Conservation (phyloP, 2,888 invertebrate genomes). For the Eristalinus aeneus region DNA sequence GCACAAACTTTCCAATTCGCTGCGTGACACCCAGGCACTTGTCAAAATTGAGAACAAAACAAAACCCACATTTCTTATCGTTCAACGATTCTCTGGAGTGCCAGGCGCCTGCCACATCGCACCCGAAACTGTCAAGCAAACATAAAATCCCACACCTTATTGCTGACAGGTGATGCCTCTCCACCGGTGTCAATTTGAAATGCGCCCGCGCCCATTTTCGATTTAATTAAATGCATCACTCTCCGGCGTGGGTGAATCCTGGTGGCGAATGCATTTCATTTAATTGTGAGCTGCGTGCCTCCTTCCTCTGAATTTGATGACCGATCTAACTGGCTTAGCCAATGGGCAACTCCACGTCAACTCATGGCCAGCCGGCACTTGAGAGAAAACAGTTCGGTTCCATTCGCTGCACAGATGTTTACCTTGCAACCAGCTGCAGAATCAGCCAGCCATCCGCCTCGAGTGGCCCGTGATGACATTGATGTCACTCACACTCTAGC, state of each 20-base stretch:
- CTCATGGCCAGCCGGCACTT: slow-evolving; percentile 37
- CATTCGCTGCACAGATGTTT: slow-evolving; percentile 63
- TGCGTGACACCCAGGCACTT: neutral
- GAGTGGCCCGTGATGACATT: neutral
- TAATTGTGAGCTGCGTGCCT: neutral
- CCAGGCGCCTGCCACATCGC: neutral
- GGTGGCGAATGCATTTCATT: slow-evolving; percentile 24
- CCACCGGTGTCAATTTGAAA: neutral
- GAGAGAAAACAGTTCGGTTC: slow-evolving; percentile 37
- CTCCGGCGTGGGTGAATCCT: slow-evolving; percentile 32
- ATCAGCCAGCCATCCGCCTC: slow-evolving; percentile 34
- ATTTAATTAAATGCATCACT: slow-evolving; percentile 22
- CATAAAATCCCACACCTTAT: neutral
- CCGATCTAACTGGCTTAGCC: neutral
- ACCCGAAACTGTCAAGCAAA: neutral
- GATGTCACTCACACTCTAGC: neutral
- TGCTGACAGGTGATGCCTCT: neutral
- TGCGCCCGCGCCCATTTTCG: slow-evolving; percentile 15
- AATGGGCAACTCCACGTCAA: neutral
- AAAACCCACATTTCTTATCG: too few relatives aligned
- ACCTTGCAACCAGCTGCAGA: slow-evolving; percentile 59
- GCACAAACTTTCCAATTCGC: neutral
- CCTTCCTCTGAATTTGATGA: neutral
- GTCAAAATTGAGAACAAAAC: neutral
- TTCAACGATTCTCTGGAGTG: neutral